These are phyloP conservation scores for Polyommatus iphigenia DNA, from an alignment of 2,888 invertebrate species.

Conservation along the genomic window DNA sequence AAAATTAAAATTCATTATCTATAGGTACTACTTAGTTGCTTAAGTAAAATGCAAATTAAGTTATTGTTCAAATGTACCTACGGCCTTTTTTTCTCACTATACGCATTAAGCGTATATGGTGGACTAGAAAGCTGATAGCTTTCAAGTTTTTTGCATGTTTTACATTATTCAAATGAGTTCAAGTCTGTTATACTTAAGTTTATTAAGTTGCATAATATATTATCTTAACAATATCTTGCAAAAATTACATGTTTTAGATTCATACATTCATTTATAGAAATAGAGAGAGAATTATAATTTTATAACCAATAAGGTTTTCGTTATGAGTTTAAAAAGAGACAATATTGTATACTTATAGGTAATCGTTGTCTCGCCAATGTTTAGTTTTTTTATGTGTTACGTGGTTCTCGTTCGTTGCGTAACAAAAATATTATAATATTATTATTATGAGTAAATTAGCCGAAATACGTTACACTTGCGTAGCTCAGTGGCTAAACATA, in stretches of 20 bases:
- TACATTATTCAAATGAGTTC: conserved; percentile 22
- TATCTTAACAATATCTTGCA: too few relatives aligned
- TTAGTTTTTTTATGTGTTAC: too few relatives aligned
- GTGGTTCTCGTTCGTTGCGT: too few relatives aligned
- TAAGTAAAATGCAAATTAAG: not conserved
- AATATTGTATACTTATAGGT: too few relatives aligned
- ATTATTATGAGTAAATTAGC: too few relatives aligned
- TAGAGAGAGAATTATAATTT: too few relatives aligned
- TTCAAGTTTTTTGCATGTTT: conserved; percentile 17
- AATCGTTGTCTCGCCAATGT: too few relatives aligned
- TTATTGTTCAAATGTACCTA: conserved; percentile 15
- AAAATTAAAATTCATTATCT: not conserved
- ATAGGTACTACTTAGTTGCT: not conserved
- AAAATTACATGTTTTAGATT: too few relatives aligned
- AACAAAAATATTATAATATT: too few relatives aligned
- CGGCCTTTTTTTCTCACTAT: not conserved
- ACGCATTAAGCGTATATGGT: not conserved
- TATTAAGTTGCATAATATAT: not conserved
- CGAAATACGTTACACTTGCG: not conserved
- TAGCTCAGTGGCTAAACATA: not conserved
- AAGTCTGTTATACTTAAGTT: not conserved
- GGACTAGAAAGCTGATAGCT: conserved; percentile 19
- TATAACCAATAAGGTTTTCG: too few relatives aligned
- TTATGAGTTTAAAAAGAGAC: too few relatives aligned
- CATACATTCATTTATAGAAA: too few relatives aligned